Evolutionary conservation across 2,113 vertebrate species (phyloP), one percentile per base, ranked within the genome.

Genomic region (Malurus alboscapulatus): DNA sequence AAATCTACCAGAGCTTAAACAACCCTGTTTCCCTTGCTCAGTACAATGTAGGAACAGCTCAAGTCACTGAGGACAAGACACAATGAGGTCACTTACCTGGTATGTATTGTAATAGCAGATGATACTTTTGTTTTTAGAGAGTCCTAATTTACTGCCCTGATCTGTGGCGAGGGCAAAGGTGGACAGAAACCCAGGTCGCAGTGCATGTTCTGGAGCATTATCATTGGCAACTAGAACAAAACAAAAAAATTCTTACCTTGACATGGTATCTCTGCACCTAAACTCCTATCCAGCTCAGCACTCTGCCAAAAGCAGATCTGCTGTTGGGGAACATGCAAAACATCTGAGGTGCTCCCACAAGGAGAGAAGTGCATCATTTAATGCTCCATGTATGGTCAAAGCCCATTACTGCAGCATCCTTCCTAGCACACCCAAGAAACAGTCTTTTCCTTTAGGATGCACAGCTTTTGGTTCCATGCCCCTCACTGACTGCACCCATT

Each of bases 111-210:
- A 99, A 93, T 99, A 99, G 97, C 99, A 99, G 97, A 99, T 99
- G 82, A 99, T 99, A 86, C 99, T 99, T 95, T 99, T 99, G 94
- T 99, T 99, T 96, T 99, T 99, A 57, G 99, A 99, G 38, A 99
- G 98, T 55, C 99, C 99, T 54, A 99, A 97, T 85, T 99, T 99
- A 96, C 99, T 99, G 88, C 99, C 99, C 95, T 99, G 99, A 96
- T 99, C 99, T 7, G 99, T 99, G 54, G 99, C 99, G 74, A 99
- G 97, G 22, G 99, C 99, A 90, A 99, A 99, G 0, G 99, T 99
- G 18, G 99, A 99, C 73, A 99, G 93, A 97, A 99, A 99, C 48
- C 98, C 98, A 7, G 99, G 99, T 75, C 99, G 97, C 90, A 99
- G 97, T 1, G 99, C 99, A 7, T 99, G 98, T 66, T 99, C 99